Base-by-base conservation (phyloP, 2,888 invertebrate genomes). In the Plebejus argus region DNA sequence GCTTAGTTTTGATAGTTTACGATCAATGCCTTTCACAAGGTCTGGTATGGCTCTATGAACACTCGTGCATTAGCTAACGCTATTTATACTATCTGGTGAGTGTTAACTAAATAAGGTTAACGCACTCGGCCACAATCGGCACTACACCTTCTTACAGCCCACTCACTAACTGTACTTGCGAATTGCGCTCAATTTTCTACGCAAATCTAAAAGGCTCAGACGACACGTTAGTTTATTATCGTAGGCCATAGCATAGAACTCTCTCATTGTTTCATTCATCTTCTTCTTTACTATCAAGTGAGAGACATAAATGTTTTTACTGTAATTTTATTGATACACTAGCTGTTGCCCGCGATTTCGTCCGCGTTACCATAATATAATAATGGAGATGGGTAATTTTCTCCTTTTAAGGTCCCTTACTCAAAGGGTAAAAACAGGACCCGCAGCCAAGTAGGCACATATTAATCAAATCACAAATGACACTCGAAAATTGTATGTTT, bases 81-180 rank as follows among this genome's bases (percentile, higher is more conserved):
- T 66, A 66, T 66, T 66, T 66, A 66, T 66, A 33, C 15, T 66
- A 66, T 66, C 66, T 15, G 49, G 49, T 53, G 5, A 53, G 49
- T 53, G 28, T 28, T 28, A 6, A 18, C 66, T 66, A 66, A 66
- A 66, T 66, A 66, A 66, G 66, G 66, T 66, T 28, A 66, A 66
- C 28, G 28, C 28, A 66, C 66, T 66, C n/a, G n/a, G n/a, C n/a
- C n/a, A n/a, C n/a, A n/a, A n/a, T n/a, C n/a, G n/a, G n/a, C n/a
- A n/a, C n/a, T n/a, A 28, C 66, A 28, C 28, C 28, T 28, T 28
- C 66, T 6, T 28, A 66, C 66, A 66, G 15, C 66, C 28, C 66
- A 33, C 66, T 66, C 66, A 66, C 66, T 66, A 66, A 66, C 66
- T 66, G 66, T 66, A 66, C 28, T 66, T 15, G 18, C 6, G 18